phyloP scores from a whole-genome alignment of 1,140 invertebrate genomes.

The Mizuhopecten yessoensis region DNA sequence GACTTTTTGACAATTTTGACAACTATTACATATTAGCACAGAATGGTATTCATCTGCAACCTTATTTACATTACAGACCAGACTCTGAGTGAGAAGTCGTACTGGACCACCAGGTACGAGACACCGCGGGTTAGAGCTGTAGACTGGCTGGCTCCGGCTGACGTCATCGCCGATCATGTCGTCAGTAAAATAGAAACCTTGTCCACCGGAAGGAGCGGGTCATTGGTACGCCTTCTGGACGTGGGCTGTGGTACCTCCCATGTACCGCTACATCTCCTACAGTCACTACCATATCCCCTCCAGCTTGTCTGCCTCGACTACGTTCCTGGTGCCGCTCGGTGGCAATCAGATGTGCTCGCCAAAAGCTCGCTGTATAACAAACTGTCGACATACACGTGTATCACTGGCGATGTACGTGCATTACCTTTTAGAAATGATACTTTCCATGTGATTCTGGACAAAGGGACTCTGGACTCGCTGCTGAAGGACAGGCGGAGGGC shows the following conservation, averaged over 20 bases:
- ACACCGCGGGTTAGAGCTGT: background rate
- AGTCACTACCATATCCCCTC: background rate
- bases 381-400: background rate
- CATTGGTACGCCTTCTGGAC: background rate
- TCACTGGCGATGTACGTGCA: background rate
- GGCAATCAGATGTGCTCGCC: background rate
- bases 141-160: background rate
- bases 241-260: background rate
- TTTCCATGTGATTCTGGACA: background rate
- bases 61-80: background rate
- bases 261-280: background rate
- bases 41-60: too few species aligned
- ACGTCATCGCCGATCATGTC: background rate
- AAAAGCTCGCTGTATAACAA: background rate
- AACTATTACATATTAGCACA: too few species aligned
- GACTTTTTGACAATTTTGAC: too few species aligned
- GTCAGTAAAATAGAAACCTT: background rate
- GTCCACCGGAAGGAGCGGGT: background rate
- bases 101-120: background rate
- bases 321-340: background rate
- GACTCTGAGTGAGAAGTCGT: background rate
- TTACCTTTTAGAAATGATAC: background rate
- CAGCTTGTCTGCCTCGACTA: background rate
- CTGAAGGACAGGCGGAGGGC: background rate
- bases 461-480: background rate